These are phyloP conservation scores for Steinernema scapterisci DNA, from an alignment of 2,888 invertebrate genomes.

Conservation along the genomic window DNA sequence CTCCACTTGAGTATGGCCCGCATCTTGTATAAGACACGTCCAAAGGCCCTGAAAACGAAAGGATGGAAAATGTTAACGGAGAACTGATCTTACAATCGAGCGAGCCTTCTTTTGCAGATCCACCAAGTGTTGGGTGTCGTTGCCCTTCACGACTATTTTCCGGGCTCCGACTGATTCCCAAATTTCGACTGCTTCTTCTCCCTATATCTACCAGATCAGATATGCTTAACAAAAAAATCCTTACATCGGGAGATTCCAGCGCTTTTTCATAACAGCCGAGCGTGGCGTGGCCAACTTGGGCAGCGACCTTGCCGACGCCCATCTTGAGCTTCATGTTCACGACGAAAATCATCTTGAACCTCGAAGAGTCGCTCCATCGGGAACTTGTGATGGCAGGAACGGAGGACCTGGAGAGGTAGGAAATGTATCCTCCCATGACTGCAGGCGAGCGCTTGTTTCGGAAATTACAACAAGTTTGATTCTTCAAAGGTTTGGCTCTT, in stretches of 20 bases:
- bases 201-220: conserved; percentile 36
- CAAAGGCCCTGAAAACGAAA: conserved; percentile 65
- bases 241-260: conserved; percentile 61
- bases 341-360: conserved; percentile 75
- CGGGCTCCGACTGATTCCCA: conserved; percentile 51
- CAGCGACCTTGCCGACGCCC: conserved; percentile 75
- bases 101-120: conserved; percentile 69
- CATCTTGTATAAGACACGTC: conserved; percentile 71
- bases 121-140: conserved; percentile 69
- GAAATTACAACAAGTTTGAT: conserved; percentile 20
- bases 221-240: neutral
- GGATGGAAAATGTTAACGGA: neutral
- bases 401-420: neutral
- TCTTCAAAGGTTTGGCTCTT: conserved; percentile 34
- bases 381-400: conserved; percentile 23
- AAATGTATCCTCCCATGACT: conserved; percentile 8
- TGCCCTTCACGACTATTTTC: conserved; percentile 67
- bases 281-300: conserved; percentile 74
- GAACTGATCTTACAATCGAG: conserved; percentile 49
- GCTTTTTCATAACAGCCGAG: conserved; percentile 73
- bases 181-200: conserved; percentile 42
- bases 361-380: neutral
- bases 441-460: too few relatives aligned
- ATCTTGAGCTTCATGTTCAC: conserved; percentile 74
- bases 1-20: conserved; percentile 72